Percentiles rank a stretch among this genome's conserved stretches.
Evolutionary conservation across 2,888 invertebrate species (phyloP).

Genomic region (Listrodromus nycthemerus): DNA sequence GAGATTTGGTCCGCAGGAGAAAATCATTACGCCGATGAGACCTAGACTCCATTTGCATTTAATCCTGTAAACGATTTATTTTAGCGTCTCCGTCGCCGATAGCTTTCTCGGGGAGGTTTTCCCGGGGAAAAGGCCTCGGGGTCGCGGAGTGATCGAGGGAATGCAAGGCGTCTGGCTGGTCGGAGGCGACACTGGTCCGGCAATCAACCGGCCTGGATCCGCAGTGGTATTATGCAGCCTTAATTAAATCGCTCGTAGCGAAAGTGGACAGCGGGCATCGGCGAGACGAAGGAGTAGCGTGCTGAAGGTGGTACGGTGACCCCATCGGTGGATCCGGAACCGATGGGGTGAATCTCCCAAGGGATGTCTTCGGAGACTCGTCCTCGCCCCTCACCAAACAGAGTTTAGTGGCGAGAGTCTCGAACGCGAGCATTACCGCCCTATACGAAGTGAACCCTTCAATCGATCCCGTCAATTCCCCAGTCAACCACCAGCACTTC

Average conservation of each 20-base stretch:
- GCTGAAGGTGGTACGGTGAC: conserved; percentile 31
- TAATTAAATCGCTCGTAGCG: conserved; percentile 75
- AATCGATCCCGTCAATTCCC: conserved; percentile 58
- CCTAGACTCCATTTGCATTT: not conserved
- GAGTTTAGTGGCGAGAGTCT: not conserved
- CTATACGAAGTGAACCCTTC: conserved; percentile 40
- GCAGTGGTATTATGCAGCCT: conserved; percentile 73
- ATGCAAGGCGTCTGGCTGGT: conserved; percentile 44
- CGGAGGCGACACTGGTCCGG: conserved; percentile 41
- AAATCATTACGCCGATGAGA: not conserved
- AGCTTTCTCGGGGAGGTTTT: conserved; percentile 20
- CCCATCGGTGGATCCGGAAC: conserved; percentile 22
- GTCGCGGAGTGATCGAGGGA: conserved; percentile 17
- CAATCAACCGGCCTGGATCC: conserved; percentile 70
- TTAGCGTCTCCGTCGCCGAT: not conserved
- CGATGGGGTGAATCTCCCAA: conserved; percentile 35
- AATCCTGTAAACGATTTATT: conserved; percentile 4
- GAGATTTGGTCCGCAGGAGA: not conserved
- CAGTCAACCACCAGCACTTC: conserved; percentile 27
- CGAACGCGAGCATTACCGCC: conserved; percentile 18
- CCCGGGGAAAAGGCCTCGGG: conserved; percentile 1
- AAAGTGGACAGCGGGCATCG: conserved; percentile 58
- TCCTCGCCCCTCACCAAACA: not conserved
- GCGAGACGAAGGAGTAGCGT: conserved; percentile 27
- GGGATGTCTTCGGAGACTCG: conserved; percentile 49